Percentiles rank a stretch among this genome's conserved stretches.
These are phyloP conservation scores for Syngnathus scovelli DNA, from an alignment of 2,113 vertebrate genomes.

Conservation along the genomic window DNA sequence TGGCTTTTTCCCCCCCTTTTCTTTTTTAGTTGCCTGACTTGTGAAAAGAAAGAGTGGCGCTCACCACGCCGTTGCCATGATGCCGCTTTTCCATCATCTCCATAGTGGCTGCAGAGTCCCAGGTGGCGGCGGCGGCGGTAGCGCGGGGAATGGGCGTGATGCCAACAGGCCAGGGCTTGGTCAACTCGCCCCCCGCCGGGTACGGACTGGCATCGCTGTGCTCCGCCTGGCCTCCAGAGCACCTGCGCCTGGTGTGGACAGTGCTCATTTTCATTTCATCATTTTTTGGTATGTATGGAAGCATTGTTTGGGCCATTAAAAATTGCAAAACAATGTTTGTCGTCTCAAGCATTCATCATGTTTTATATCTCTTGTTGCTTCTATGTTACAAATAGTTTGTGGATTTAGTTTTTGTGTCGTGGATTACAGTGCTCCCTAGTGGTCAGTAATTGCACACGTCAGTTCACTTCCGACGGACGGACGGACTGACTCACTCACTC, in stretches of 20 bases:
- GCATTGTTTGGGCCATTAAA: too few relatives aligned
- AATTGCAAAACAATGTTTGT: background rate
- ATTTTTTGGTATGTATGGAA: background rate
- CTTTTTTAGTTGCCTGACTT: too few relatives aligned
- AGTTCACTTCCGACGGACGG: background rate
- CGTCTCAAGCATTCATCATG: background rate
- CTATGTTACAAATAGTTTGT: background rate
- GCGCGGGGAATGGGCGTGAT: constrained; percentile 65
- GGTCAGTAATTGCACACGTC: background rate
- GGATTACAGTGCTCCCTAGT: background rate
- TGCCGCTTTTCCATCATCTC: constrained; percentile 58
- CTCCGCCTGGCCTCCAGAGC: background rate
- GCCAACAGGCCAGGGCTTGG: constrained; percentile 46
- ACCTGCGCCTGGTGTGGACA: constrained; percentile 20
- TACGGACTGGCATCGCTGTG: constrained; percentile 47
- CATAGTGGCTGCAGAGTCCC: constrained; percentile 26
- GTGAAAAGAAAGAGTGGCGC: constrained; percentile 11
- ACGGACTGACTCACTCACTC: constrained; percentile 10
- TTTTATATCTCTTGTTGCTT: background rate
- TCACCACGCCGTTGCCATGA: constrained; percentile 64
- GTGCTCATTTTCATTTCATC: background rate
- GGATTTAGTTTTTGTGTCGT: background rate
- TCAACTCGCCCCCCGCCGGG: constrained; percentile 27
- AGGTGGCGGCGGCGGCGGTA: constrained; percentile 29
- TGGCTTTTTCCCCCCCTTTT: background rate